Evolutionary conservation across 1,140 invertebrate species (phyloP).

Genomic region (Ostrea denselamellosa): DNA sequence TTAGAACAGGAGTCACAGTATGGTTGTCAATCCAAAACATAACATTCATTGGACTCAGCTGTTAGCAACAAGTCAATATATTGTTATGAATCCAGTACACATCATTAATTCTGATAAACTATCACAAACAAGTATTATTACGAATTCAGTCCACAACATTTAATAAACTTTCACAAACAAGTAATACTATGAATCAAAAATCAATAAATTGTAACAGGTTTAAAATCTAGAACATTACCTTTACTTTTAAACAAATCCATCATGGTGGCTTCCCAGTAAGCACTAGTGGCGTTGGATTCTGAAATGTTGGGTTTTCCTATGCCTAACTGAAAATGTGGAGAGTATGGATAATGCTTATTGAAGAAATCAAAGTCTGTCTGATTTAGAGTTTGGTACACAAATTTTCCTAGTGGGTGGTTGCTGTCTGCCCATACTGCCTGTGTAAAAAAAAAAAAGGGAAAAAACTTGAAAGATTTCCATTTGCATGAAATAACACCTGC

Average conservation of each 20-base stretch:
- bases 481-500: too few relatives aligned
- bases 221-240: slow-evolving; percentile 38
- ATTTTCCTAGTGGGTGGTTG: slow-evolving; percentile 61
- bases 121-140: not conserved
- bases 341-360: slow-evolving; percentile 59
- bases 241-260: slow-evolving; percentile 56
- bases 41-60: too few relatives aligned
- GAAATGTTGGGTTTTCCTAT: slow-evolving; percentile 71
- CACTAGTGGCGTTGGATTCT: slow-evolving; percentile 64
- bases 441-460: not conserved
- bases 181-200: not conserved
- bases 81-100: not conserved
- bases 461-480: not conserved
- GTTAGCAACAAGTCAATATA: not conserved
- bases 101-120: too few relatives aligned
- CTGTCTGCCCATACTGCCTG: slow-evolving; percentile 59
- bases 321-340: slow-evolving; percentile 62
- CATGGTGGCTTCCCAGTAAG: slow-evolving; percentile 61
- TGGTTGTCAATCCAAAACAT: not conserved
- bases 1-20: not conserved
- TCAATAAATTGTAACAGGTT: too few relatives aligned
- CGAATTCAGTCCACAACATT: not conserved
- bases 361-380: slow-evolving; percentile 68
- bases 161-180: not conserved
- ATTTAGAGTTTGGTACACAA: slow-evolving; percentile 69